phyloP scores from a whole-genome alignment of 92 coral and sea anemone species.

The Porites cylindrica region DNA sequence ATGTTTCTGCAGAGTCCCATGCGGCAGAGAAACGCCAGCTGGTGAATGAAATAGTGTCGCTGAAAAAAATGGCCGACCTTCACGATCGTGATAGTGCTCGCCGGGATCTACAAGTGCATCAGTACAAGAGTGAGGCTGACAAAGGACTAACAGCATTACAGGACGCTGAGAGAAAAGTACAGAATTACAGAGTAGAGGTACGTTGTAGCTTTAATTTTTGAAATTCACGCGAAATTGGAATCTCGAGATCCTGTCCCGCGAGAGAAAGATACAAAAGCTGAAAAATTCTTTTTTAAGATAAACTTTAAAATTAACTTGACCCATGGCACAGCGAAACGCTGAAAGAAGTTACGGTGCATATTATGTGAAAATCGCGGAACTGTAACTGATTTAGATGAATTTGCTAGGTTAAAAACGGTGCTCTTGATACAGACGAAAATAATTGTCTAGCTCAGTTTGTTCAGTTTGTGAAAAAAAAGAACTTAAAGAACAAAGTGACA shows the following conservation, averaged over 20 bases:
- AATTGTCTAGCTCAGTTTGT: too few relatives aligned
- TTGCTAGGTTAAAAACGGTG: too few relatives aligned
- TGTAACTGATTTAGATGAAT: too few relatives aligned
- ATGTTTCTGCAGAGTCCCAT: constrained; percentile 60
- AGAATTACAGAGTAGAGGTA: constrained; percentile 86
- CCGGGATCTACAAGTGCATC: constrained; percentile 91
- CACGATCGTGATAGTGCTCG: constrained; percentile 89
- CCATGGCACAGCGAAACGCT: too few relatives aligned
- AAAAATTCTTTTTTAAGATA: too few relatives aligned
- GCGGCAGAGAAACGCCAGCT: constrained; percentile 94
- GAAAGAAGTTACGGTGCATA: too few relatives aligned
- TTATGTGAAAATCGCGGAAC: too few relatives aligned
- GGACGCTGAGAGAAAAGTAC: constrained; percentile 90
- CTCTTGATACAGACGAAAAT: too few relatives aligned
- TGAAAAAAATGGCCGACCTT: constrained; percentile 85
- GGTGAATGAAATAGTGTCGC: constrained; percentile 94
- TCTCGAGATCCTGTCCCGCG: not conserved
- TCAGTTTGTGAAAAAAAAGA: too few relatives aligned
- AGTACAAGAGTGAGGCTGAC: constrained; percentile 89
- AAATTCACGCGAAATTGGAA: too few relatives aligned
- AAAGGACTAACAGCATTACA: constrained; percentile 90
- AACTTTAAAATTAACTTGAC: too few relatives aligned
- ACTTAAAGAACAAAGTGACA: too few relatives aligned
- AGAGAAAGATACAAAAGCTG: not conserved
- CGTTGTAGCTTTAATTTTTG: not conserved